A percentile compares a stretch with the other conserved stretches of the same genome.
These are phyloP conservation scores for Hypsibius dujardini DNA, from an alignment of 1,140 invertebrate genomes.

Conservation along the genomic window DNA sequence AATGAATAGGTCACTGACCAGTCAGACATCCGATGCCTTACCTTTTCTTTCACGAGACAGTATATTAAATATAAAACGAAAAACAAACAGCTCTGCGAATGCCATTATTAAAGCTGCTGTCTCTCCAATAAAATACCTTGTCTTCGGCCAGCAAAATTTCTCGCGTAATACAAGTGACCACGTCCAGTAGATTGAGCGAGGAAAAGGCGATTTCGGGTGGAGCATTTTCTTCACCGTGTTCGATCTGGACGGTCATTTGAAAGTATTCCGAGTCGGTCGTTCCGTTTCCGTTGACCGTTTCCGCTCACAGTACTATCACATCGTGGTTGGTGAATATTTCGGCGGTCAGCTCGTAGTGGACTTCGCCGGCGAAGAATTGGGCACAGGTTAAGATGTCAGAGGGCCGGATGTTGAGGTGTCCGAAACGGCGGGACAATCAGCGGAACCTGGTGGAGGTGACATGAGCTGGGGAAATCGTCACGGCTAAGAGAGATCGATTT, in stretches of 20 bases:
- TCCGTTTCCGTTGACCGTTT: conserved; percentile 25
- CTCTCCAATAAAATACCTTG: too few relatives aligned
- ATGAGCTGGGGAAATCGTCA: conserved; percentile 30
- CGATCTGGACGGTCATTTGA: conserved; percentile 31
- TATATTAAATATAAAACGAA: too few relatives aligned
- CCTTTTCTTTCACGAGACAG: too few relatives aligned
- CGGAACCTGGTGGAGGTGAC: neutral
- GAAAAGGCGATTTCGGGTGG: conserved; percentile 27
- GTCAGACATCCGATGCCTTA: too few relatives aligned
- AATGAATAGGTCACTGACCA: too few relatives aligned
- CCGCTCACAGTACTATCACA: conserved; percentile 13
- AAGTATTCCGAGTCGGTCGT: conserved; percentile 32
- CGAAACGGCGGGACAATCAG: neutral
- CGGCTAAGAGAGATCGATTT: conserved; percentile 18
- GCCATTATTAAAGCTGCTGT: too few relatives aligned
- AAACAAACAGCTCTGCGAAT: too few relatives aligned
- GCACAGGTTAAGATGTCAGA: neutral
- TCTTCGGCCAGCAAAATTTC: too few relatives aligned
- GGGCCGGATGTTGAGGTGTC: neutral
- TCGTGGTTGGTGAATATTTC: conserved; percentile 28
- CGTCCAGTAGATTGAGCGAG: conserved; percentile 31
- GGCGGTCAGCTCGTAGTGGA: conserved; percentile 31
- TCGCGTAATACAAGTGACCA: conserved; percentile 35
- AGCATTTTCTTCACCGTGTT: conserved; percentile 29
- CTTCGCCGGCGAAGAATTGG: conserved; percentile 25